Base-by-base conservation (phyloP, 2,888 invertebrate species). In the Melieria picta region DNA sequence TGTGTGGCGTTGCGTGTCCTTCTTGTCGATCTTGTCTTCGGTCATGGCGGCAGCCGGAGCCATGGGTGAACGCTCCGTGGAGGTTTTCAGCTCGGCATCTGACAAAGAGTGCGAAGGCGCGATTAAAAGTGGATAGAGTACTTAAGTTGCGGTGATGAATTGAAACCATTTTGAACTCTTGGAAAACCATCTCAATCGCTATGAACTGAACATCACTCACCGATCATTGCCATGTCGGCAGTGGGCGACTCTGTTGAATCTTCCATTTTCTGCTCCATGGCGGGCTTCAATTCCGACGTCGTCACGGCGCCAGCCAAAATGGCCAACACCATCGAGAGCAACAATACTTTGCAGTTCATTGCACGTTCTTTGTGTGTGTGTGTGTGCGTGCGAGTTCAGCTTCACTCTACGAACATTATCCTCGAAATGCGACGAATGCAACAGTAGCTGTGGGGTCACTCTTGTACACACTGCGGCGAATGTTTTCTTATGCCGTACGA, bases 221-320 rank as follows among this genome's bases (percentile, higher is more conserved):
- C 83, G 72, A 79, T 78, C 72, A 81, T 76, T 63, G 80, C 79
- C 78, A 82, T 81, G 61, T 82, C 81, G 65, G 81, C 83, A 65
- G 82, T 78, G 60, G 84, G 80, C 10, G 84, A 83, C 60, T 79
- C 80, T 69, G 84, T 84, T 46, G 83, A 78, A 69, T 80, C 79
- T 74, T 82, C 82, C 50, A 75, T 65, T 5, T 48, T 58, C 56
- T 71, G 69, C 13, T 74, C 78, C 3, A 43, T 65, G 42, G 48
- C 58, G 7, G 7, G 9, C 48, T 78, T 76, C 60, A 7, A 16
- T 63, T 48, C 42, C 10, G 10, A 16, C 46, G 58, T 58, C 11
- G 50, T 58, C 6, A 67, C 65, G 5, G 73, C 72, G 6, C 11
- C 7, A 6, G 64, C 65, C 42, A 50, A 4, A 7, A 13, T 16